Base-by-base conservation (phyloP, 2,888 invertebrate genomes). In the Diarsia mendica region DNA sequence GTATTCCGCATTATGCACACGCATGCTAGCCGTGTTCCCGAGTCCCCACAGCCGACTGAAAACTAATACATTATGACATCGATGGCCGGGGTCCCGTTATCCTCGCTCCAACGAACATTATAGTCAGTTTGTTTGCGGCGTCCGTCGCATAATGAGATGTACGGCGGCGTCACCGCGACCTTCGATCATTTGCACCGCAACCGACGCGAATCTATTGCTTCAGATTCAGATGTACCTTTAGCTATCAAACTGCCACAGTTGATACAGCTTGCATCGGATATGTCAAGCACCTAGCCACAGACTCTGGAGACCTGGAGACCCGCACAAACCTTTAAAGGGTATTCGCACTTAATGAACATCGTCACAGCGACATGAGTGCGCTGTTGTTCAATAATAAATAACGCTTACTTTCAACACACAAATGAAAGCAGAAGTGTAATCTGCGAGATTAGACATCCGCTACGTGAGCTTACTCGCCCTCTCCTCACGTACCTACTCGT, bases 51-150 rank as follows among this genome's bases (percentile, higher is more conserved):
- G 86, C 67, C 55, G 55, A 77, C 80, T 82, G 72, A 58, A 76
- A 76, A 82, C 84, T 72, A 72, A 72, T 78, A 81, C 75, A 72
- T 69, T 67, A 78, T 67, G 55, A 64, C 55, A 74, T 72, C 72
- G 67, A 79, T 73, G 67, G 77, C 64, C 72, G 74, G 72, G 77
- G 71, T 83, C 86, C 84, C 85, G 87, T 84, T 82, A 77, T 85
- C 72, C 80, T 82, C 87, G 89, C 89, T 86, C 83, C 82, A 82
- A 72, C 76, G 86, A 72, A 58, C 80, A 80, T 90, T 87, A 90
- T 86, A 69, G 83, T 75, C 79, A 80, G 84, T 86, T 88, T 87
- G 85, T 85, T 80, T 77, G 72, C 80, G 72, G 60, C 67, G 58
- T 77, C 55, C 60, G 75, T 75, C 80, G 80, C 80, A 77, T 83